Evolutionary conservation across 1,140 invertebrate genomes (phyloP), one percentile per base, ranked within the genome.

Genomic region (Plutomurus gul): DNA sequence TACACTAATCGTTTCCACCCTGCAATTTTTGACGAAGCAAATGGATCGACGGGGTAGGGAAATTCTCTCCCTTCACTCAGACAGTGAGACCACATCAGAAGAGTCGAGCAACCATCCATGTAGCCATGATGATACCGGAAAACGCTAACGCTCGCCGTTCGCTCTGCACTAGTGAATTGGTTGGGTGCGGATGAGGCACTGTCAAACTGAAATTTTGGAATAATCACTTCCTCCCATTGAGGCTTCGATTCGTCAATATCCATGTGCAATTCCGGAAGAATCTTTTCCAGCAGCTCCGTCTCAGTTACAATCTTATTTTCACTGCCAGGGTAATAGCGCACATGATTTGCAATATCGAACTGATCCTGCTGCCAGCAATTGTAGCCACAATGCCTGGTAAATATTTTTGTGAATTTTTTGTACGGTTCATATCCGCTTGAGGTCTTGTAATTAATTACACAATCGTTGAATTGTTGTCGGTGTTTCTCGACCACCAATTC

Each of bases 201-300:
- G 40, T 82, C 73, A 60, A 78, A 80, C n/a, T 75, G 30, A 65
- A 83, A 83, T 75, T 70, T 43, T 39, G 79, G 78, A 36, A 83
- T 80, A 13, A 83, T 80, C 1, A 81, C 37, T 60, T 83, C 82
- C 51, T 83, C 77, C 82, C 82, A 83, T 39, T 83, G 82, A 2
- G 82, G 82, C 20, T 75, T 76, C 4, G 20, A 13, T 10, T 80
- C 80, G 27, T 81, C 78, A 80, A 83, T 83, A 22, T 83, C 82
- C 3, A 78, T 30, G 8, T 33, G 70, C 39, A 81, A 43, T 5
- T 39, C 27, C 0, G 56, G 65, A 8, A 81, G 47, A 25, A 81
- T 60, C 22, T 49, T 30, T 20, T 51, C 49, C 25, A 75, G 25
- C 4, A 83, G 36, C 20, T 83, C 76, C 1, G 75, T 49, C 33